Evolutionary conservation across 2,888 invertebrate genomes (phyloP).

Genomic region (Lymantria dispar): DNA sequence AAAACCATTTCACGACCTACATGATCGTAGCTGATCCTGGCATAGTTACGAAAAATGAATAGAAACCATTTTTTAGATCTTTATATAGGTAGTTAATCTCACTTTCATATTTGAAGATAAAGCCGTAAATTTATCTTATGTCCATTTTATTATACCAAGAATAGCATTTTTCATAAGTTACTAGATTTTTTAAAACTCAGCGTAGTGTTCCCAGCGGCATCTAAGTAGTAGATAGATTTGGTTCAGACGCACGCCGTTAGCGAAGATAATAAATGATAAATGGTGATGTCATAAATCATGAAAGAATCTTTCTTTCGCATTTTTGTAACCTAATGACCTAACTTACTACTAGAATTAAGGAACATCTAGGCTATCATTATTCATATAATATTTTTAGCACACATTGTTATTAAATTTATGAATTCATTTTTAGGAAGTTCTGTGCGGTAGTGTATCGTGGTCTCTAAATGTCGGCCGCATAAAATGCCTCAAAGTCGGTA

Average conservation of each 20-base stretch:
- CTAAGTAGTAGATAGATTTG: not conserved
- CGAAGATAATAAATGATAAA: not conserved
- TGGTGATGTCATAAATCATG: not conserved
- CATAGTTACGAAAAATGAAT: too few relatives aligned
- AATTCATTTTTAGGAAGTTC: too few relatives aligned
- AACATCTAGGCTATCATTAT: not conserved
- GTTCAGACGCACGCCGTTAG: not conserved
- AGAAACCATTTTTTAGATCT: too few relatives aligned
- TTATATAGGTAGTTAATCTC: too few relatives aligned
- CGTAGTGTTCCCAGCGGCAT: not conserved
- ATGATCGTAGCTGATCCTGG: too few relatives aligned
- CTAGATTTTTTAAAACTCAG: not conserved
- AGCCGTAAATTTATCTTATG: not conserved
- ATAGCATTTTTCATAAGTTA: not conserved
- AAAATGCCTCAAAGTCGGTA: too few relatives aligned
- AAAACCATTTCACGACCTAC: too few relatives aligned
- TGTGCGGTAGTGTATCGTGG: too few relatives aligned
- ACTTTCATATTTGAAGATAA: not conserved
- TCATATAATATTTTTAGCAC: too few relatives aligned
- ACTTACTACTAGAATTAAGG: not conserved
- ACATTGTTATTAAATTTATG: too few relatives aligned
- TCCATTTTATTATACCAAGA: not conserved
- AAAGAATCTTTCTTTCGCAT: not conserved
- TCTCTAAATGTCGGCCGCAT: too few relatives aligned
- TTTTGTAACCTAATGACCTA: not conserved